Evolutionary conservation across 2,888 invertebrate genomes (phyloP), one percentile per base, ranked within the genome.

Genomic region (Pseudococcus jackbeardsleyi): DNA sequence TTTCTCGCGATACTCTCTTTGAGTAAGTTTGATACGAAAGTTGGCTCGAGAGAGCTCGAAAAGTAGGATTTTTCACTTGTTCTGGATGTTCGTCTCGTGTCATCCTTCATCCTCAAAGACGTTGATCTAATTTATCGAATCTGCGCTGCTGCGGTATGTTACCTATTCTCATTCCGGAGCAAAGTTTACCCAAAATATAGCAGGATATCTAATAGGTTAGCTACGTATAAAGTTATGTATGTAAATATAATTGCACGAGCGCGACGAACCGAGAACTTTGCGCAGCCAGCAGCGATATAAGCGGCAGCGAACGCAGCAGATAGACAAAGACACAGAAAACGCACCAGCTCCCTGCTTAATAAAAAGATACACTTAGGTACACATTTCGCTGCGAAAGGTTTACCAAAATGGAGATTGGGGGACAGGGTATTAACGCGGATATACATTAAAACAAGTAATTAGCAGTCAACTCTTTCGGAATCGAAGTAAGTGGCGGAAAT

Each of bases 381-480:
- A 5, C 7, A 50, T n/a, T 33, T 33, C 26, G 54, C 54, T 0
- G 54, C 17, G 17, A 54, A 54, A 17, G 54, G 5, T 0, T 54
- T 54, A 54, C 11, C 54, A 2, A 11, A 12, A n/a, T n/a, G 26
- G 1, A 33, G 26, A 33, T 0, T 12, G 1, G 54, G 17, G 54
- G 15, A 1, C 54, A 11, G 54, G 54, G 54, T 54, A 54, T 54
- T 54, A 54, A 54, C 54, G 54, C 54, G 54, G 17, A 54, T 17
- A 54, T 17, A 54, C 54, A 17, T 54, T 54, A 54, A 54, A 54
- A 54, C 54, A 54, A 54, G 59, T 59, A 59, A 59, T 59, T 59
- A 59, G 59, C 59, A 59, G 59, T 59, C 59, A 19, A 59, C 59
- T 59, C 59, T 59, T 59, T 59, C 9, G 19, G 19, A 59, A 59